Conservation (phyloP, 2,888 invertebrate species). For the Euplexia lucipara region DNA sequence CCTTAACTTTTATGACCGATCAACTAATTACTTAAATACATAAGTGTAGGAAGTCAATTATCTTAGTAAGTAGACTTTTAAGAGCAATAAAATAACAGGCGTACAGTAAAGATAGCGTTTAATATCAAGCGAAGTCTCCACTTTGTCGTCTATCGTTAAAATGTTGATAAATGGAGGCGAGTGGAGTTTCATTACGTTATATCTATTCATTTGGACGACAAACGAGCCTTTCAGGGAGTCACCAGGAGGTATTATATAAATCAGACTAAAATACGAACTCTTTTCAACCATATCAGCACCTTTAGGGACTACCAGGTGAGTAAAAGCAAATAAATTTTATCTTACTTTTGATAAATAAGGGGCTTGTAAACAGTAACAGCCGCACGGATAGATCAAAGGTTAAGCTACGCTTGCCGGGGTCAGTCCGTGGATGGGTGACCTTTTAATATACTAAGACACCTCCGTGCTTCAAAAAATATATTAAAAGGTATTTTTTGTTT, state of each 20-base stretch:
- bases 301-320: background rate
- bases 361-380: too few species aligned
- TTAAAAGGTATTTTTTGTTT: too few species aligned
- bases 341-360: too few species aligned
- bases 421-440: too few species aligned
- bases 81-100: conserved; percentile 13
- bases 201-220: conserved; percentile 65
- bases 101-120: conserved; percentile 42
- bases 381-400: too few species aligned
- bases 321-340: conserved; percentile 7
- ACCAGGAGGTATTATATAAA: conserved; percentile 20
- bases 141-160: conserved; percentile 65
- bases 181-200: conserved; percentile 67
- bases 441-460: too few species aligned
- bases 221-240: conserved; percentile 53
- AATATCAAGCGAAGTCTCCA: conserved; percentile 49
- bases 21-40: conserved; percentile 18
- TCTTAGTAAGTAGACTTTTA: conserved; percentile 1
- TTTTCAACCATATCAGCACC: conserved; percentile 13
- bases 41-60: conserved; percentile 13
- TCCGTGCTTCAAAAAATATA: too few species aligned
- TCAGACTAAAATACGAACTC: conserved; percentile 40
- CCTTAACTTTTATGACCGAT: conserved; percentile 8
- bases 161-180: conserved; percentile 67
- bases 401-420: too few species aligned